Evolutionary conservation across 2,888 invertebrate genomes (phyloP).

Genomic region (Heteromyza rotundicornis): DNA sequence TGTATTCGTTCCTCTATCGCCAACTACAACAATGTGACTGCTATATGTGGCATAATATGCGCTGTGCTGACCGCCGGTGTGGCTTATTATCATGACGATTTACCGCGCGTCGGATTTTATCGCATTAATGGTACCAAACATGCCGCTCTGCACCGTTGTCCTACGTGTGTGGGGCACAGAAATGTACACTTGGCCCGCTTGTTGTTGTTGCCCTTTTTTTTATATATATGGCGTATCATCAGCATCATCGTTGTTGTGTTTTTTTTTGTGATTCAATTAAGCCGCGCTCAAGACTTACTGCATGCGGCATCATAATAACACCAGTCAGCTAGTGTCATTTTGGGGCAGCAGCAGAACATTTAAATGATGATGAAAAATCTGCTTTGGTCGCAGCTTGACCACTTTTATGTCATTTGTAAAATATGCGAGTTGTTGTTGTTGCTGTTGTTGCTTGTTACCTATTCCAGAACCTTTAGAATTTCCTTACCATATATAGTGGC

Average conservation of each 20-base stretch:
- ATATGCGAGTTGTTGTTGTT: too few species aligned
- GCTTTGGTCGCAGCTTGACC: not conserved
- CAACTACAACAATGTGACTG: not conserved
- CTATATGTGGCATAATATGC: not conserved
- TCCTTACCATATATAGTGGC: not conserved
- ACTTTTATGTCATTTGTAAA: constrained; percentile 7
- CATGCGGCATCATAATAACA: too few species aligned
- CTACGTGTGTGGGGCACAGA: constrained; percentile 10
- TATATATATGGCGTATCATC: constrained; percentile 20
- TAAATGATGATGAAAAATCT: constrained; percentile 4
- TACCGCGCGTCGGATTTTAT: constrained; percentile 49
- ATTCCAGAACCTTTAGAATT: too few species aligned
- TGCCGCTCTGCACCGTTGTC: constrained; percentile 17
- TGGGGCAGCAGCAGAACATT: not conserved
- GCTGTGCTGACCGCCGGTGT: not conserved
- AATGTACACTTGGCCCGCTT: constrained; percentile 16
- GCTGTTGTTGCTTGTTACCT: not conserved
- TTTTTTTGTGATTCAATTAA: constrained; percentile 31
- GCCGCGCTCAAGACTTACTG: not conserved
- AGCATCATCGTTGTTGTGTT: constrained; percentile 1
- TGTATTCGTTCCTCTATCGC: constrained; percentile 1
- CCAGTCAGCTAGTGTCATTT: not conserved
- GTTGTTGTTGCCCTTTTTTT: not conserved
- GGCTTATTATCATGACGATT: constrained; percentile 37
- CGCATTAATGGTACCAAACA: constrained; percentile 47